Evolutionary conservation across 1,140 invertebrate species (phyloP), one percentile per base, ranked within the genome.

Genomic region (Drosophila grimshawi): DNA sequence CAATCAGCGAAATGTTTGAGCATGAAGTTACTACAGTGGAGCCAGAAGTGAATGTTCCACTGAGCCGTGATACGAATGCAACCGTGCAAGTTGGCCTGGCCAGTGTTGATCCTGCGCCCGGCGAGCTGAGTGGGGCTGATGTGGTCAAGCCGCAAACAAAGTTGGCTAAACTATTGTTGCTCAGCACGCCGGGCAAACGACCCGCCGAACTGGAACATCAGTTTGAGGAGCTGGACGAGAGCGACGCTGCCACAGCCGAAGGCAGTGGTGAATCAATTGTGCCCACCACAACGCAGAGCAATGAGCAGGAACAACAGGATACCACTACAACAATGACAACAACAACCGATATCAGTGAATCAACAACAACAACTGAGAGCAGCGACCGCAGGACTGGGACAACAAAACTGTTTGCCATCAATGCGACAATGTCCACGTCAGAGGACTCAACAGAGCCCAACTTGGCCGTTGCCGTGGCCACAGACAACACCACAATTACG

Each of bases 331-430:
- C 88, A n/a, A 72, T 75, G 29, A 29, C 60, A 29, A 27, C 49
- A 45, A 57, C 66, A 59, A 68, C 85, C 52, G 53, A 66, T 19
- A 41, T 52, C 51, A 56, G 37, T 5, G 43, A 61, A 33, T 65
- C 43, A 43, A 30, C 66, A 37, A 30, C 49, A 45, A 57, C 67
- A 61, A 69, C 86, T 53, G 56, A 67, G 59, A 52, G 19, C 56
- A 52, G 45, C 64, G 57, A 52, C 37, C 29, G n/a, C 45, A 57
- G 45, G 39, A 66, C 63, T 59, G 85, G 45, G 39, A 66, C 53
- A 66, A 91, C 88, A 41, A 88, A 79, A 66, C 64, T 91, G 63
- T 85, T 89, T 78, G 76, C 88, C 69, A 80, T 91, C 57, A 75
- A 88, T 80, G 89, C 83, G 61, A 85, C 70, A 57, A 70, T 49